Conservation (phyloP, 30 jellyfish, hydroid and myxozoan species). For the Hydractinia echinata region DNA sequence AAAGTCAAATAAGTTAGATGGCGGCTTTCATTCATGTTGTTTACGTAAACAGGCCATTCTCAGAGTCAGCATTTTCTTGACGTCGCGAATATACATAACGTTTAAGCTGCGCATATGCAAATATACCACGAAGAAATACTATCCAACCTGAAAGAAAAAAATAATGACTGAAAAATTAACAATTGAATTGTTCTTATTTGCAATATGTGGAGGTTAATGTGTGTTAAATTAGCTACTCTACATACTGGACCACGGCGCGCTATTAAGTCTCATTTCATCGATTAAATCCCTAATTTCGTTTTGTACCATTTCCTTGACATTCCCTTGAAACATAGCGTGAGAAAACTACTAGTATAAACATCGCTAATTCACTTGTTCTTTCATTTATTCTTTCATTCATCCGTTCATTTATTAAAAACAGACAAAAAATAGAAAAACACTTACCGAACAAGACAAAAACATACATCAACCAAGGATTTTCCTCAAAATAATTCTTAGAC, state of each 20-base stretch:
- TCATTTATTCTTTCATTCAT: neutral
- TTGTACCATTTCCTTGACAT: too few species aligned
- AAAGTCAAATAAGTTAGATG: too few species aligned
- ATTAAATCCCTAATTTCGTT: too few species aligned
- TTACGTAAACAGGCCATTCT: too few species aligned
- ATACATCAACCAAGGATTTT: slow-evolving; percentile 64
- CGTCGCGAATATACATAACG: slow-evolving; percentile 14
- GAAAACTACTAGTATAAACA: too few species aligned
- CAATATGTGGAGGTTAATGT: neutral
- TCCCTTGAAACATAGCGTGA: too few species aligned
- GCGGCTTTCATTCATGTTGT: too few species aligned
- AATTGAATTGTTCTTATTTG: neutral
- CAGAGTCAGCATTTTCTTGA: neutral
- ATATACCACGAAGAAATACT: slow-evolving; percentile 44
- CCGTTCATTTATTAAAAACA: neutral
- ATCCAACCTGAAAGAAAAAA: slow-evolving; percentile 48
- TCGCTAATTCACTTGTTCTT: too few species aligned
- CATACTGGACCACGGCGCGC: too few species aligned
- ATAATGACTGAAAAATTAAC: neutral
- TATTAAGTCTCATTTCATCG: too few species aligned
- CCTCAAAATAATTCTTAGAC: slow-evolving; percentile 29
- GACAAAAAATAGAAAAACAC: neutral
- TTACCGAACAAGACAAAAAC: slow-evolving; percentile 47
- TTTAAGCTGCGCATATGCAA: slow-evolving; percentile 38
- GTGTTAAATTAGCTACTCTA: neutral